A percentile compares a stretch with the other conserved stretches of the same genome.
Evolutionary conservation across 1,140 invertebrate genomes (phyloP).

Genomic region (Rhagoletis pomonella): DNA sequence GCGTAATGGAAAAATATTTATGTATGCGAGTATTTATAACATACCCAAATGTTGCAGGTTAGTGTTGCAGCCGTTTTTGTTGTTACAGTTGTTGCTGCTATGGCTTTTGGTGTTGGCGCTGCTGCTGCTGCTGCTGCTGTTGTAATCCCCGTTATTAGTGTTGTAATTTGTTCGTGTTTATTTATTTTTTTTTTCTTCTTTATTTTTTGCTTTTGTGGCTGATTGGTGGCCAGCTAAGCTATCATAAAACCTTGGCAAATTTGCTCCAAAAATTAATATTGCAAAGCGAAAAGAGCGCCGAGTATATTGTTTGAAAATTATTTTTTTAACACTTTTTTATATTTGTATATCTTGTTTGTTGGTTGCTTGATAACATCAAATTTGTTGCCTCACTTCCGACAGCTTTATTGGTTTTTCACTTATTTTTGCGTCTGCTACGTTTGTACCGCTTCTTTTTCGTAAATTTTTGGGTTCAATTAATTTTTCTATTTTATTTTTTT

Average conservation of each 20-base stretch:
- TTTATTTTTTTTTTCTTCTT: not conserved
- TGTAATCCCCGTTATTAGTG: slow-evolving; percentile 35
- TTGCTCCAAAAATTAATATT: slow-evolving; percentile 29
- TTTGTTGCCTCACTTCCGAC: slow-evolving; percentile 43
- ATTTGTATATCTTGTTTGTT: not conserved
- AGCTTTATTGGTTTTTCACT: slow-evolving; percentile 4
- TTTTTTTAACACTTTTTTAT: not conserved
- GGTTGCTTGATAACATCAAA: slow-evolving; percentile 22
- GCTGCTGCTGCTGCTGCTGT: not conserved
- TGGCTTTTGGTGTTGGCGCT: not conserved
- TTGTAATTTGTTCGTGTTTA: not conserved
- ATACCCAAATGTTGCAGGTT: slow-evolving; percentile 35
- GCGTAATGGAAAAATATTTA: slow-evolving; percentile 35
- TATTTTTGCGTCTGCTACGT: not conserved
- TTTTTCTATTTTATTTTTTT: not conserved
- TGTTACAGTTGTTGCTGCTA: not conserved
- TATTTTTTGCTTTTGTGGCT: slow-evolving; percentile 16
- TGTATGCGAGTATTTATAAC: not conserved
- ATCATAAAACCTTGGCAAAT: slow-evolving; percentile 34
- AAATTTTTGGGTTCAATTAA: no score
- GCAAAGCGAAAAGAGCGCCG: not conserved
- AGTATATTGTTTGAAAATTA: slow-evolving; percentile 28
- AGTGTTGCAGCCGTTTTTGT: not conserved
- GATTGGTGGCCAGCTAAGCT: slow-evolving; percentile 45
- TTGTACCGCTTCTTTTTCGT: no score